Conservation (phyloP, 2,888 invertebrate species). For the Dasysyrphus tricinctus region DNA sequence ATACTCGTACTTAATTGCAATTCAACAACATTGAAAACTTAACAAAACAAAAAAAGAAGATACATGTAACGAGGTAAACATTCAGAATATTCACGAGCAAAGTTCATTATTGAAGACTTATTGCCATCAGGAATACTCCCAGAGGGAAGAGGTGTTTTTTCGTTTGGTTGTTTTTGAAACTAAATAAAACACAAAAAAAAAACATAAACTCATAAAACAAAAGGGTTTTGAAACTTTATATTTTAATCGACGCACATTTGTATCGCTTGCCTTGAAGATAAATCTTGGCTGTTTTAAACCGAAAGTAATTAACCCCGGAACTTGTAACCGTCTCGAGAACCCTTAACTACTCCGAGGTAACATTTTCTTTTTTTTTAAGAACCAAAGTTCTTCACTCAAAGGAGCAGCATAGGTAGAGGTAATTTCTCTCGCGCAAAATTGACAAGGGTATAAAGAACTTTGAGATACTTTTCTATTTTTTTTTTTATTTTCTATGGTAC, state of each 20-base stretch:
- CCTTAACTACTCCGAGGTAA: background rate
- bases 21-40: slow-evolving; percentile 17
- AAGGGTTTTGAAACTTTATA: slow-evolving; percentile 1
- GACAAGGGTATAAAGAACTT: slow-evolving; percentile 28
- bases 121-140: slow-evolving; percentile 43
- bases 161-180: background rate
- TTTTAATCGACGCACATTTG: slow-evolving; percentile 37
- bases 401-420: background rate
- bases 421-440: slow-evolving; percentile 8
- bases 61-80: slow-evolving; percentile 12
- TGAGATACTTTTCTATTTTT: slow-evolving; percentile 22
- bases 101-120: slow-evolving; percentile 57
- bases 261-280: slow-evolving; percentile 11
- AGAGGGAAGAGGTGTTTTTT: background rate
- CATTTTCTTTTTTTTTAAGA: background rate
- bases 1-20: background rate
- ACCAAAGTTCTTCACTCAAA: background rate
- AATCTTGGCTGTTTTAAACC: slow-evolving; percentile 4
- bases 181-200: background rate
- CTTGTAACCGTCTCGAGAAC: slow-evolving; percentile 14
- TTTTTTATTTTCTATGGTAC: background rate
- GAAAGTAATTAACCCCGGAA: slow-evolving; percentile 34
- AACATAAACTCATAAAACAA: background rate
- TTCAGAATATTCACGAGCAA: slow-evolving; percentile 6
- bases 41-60: background rate